Percentiles rank a stretch among this genome's conserved stretches.
Evolutionary conservation across 2,888 invertebrate genomes (phyloP).

Genomic region (Scelioninae gen. 1): DNA sequence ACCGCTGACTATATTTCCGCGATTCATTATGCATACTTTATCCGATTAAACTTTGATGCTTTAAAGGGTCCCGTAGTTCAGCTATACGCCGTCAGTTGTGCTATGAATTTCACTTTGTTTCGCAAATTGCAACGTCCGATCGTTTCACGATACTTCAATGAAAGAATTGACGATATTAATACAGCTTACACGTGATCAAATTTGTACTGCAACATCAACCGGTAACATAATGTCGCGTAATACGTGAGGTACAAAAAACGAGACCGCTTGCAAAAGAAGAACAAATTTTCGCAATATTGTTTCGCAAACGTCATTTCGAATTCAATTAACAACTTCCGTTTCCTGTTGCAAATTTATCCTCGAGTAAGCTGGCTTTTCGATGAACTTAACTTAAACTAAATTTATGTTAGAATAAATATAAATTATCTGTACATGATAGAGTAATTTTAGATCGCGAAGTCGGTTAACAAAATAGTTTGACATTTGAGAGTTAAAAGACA

Average conservation of each 20-base stretch:
- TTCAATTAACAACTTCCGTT: not conserved
- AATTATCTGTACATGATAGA: conserved; percentile 19
- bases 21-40: conserved; percentile 54
- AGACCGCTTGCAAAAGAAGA: not conserved
- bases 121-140: conserved; percentile 7
- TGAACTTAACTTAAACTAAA: conserved; percentile 3
- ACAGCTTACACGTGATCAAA: conserved; percentile 13
- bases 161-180: conserved; percentile 18
- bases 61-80: conserved; percentile 16
- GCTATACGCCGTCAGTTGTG: not conserved
- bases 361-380: not conserved
- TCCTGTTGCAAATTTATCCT: conserved; percentile 3
- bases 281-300: not conserved
- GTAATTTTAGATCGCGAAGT: not conserved
- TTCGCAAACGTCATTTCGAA: not conserved
- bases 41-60: conserved; percentile 37
- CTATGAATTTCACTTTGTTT: conserved; percentile 29
- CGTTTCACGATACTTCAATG: conserved; percentile 22
- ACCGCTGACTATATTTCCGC: conserved; percentile 19
- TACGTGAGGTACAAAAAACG: not conserved
- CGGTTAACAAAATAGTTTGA: not conserved
- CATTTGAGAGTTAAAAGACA: not conserved
- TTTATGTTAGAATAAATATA: conserved; percentile 22
- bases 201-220: not conserved
- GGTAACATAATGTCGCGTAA: not conserved